Percentiles rank a stretch among this genome's conserved stretches.
Conservation (phyloP, 2,113 vertebrate genomes). For the Glaucomys volans region DNA sequence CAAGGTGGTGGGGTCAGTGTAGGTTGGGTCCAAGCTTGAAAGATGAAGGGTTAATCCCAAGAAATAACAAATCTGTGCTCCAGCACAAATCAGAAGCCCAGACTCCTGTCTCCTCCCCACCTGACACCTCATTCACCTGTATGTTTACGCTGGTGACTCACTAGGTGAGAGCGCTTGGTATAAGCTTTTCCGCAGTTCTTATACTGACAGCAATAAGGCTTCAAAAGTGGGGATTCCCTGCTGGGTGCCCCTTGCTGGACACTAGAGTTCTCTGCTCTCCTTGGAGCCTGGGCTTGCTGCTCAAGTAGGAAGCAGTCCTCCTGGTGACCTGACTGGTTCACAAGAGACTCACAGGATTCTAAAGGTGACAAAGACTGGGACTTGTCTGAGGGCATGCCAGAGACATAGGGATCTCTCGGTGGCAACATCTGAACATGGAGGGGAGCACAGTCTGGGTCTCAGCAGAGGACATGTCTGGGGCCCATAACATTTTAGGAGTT, state of each 20-base stretch:
- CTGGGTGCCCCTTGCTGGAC: neutral
- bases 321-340: neutral
- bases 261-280: neutral
- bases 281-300: neutral
- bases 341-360: neutral
- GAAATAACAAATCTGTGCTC: neutral
- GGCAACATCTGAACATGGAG: conserved; percentile 21
- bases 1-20: neutral
- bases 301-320: neutral
- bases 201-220: conserved; percentile 41
- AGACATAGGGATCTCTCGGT: neutral
- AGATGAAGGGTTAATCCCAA: neutral
- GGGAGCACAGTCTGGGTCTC: neutral
- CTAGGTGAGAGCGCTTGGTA: conserved; percentile 74
- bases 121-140: conserved; percentile 57
- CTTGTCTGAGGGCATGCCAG: neutral
- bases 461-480: neutral
- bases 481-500: neutral
- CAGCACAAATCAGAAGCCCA: neutral
- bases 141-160: conserved; percentile 74
- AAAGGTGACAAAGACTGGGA: conserved; percentile 30
- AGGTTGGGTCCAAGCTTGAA: neutral
- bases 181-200: conserved; percentile 76
- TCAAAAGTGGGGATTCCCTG: neutral
- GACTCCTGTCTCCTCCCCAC: neutral